Evolutionary conservation across 2,797 vertebrate species (phyloP).

Genomic region (Acanthornis magna): DNA sequence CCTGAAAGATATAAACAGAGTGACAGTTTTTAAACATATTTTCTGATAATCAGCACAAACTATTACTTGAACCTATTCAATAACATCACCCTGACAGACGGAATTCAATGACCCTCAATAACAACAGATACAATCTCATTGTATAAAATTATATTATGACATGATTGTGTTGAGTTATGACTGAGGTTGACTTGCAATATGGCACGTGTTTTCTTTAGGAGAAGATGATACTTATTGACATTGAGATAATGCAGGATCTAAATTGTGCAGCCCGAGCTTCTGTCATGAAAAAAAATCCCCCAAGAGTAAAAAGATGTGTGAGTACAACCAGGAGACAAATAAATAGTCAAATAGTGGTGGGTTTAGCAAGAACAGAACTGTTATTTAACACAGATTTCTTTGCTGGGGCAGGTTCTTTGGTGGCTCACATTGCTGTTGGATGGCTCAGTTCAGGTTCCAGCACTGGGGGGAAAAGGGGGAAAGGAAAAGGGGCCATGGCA

Average conservation of each 20-base stretch:
- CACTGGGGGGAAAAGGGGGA: too few relatives aligned
- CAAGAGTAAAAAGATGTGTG: background rate
- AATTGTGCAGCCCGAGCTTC: background rate
- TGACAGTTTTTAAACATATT: constrained; percentile 50
- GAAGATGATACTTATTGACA: constrained; percentile 2
- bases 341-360: background rate
- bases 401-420: background rate
- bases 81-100: constrained; percentile 37
- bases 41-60: constrained; percentile 49
- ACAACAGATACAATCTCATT: constrained; percentile 39
- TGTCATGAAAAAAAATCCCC: background rate
- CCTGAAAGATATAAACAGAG: constrained; percentile 33
- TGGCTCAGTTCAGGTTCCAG: background rate
- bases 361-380: background rate
- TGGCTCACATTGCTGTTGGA: background rate
- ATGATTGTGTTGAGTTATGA: constrained; percentile 48
- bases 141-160: constrained; percentile 40
- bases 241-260: background rate
- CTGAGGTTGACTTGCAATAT: constrained; percentile 45
- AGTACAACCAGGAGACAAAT: background rate
- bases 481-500: rapidly evolving
- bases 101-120: constrained; percentile 57
- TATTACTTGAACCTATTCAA: constrained; percentile 39
- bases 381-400: background rate
- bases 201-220: background rate